A percentile compares a stretch with the other conserved stretches of the same genome.
These are phyloP conservation scores for Gymnarchus niloticus DNA, from an alignment of 2,113 vertebrate genomes.

Conservation along the genomic window DNA sequence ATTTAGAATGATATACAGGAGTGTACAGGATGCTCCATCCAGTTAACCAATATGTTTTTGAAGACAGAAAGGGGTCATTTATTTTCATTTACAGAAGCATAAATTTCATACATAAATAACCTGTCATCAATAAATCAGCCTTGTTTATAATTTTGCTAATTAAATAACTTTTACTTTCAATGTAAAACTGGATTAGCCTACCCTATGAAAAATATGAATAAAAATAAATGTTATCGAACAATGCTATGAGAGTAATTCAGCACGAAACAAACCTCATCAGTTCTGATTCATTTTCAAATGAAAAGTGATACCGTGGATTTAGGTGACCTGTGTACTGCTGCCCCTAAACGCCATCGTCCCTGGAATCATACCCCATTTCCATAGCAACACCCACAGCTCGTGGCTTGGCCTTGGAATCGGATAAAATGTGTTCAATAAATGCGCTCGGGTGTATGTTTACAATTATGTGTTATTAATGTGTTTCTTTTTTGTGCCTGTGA, in stretches of 20 bases:
- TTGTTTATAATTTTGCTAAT: background rate
- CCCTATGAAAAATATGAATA: no score
- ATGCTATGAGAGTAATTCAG: background rate
- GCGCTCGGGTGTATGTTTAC: background rate
- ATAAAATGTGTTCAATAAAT: background rate
- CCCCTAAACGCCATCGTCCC: background rate
- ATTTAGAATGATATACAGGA: background rate
- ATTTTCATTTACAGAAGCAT: background rate
- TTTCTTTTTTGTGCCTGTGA: background rate
- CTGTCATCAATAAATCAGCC: background rate
- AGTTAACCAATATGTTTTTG: background rate
- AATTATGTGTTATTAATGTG: background rate
- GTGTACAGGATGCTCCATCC: background rate
- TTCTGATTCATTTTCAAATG: background rate
- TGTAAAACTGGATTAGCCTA: no score
- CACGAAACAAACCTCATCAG: background rate
- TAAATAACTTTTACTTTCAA: background rate
- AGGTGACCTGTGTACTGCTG: background rate
- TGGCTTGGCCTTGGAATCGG: background rate
- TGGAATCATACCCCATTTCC: background rate
- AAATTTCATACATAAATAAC: background rate
- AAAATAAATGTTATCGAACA: background rate
- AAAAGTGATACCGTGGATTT: background rate
- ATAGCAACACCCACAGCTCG: background rate
- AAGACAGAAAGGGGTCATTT: background rate